Evolutionary conservation across 1,140 invertebrate genomes (phyloP).

Genomic region (Ceratosolen solmsi): DNA sequence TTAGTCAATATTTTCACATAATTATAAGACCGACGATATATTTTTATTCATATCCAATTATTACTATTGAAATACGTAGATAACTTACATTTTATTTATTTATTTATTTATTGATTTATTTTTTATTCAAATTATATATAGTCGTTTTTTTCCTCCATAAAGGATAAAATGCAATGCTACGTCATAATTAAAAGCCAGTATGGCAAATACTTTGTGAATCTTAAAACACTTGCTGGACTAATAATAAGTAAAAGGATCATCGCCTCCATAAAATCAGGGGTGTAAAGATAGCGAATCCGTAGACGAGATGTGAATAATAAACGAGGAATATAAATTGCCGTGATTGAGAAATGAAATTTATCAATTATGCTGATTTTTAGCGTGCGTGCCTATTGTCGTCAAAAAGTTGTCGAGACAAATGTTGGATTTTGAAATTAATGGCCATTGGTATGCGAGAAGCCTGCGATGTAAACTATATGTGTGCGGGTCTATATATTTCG

Average conservation of each 20-base stretch:
- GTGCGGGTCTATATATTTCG: not conserved
- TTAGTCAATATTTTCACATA: no score
- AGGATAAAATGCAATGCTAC: no score
- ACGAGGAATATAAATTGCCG: not conserved
- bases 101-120: no score
- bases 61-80: no score
- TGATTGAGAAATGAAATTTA: constrained; percentile 7
- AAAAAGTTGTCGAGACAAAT: not conserved
- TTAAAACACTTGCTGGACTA: not conserved
- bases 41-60: no score
- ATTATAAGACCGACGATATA: no score
- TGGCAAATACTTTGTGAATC: not conserved
- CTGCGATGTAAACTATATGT: not conserved
- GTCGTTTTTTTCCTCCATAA: no score
- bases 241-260: no score
- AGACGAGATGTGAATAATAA: not conserved
- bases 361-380: not conserved
- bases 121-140: no score
- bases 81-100: no score
- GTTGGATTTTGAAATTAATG: not conserved
- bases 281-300: not conserved
- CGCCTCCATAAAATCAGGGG: not conserved
- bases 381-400: not conserved
- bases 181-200: no score
- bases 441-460: not conserved